Percentiles rank a stretch among this genome's conserved stretches.
These are phyloP conservation scores for Drosophila leonis DNA, from an alignment of 2,888 invertebrate species.

Conservation along the genomic window DNA sequence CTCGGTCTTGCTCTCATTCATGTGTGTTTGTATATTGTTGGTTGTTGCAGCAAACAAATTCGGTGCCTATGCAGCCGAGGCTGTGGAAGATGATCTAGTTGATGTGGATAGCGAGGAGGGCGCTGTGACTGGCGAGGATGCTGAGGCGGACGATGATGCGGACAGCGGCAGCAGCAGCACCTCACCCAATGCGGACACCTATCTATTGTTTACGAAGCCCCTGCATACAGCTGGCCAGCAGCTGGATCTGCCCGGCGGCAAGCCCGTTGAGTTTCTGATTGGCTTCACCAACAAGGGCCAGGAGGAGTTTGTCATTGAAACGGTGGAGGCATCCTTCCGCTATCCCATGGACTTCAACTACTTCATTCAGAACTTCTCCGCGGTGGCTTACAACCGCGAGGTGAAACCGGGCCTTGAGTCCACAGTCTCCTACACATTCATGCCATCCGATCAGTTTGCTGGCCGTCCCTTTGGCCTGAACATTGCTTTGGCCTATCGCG, in stretches of 20 bases:
- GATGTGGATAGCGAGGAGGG: constrained; percentile 83
- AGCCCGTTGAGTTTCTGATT: constrained; percentile 96
- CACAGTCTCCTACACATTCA: constrained; percentile 97
- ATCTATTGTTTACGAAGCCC: constrained; percentile 95
- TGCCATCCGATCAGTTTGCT: constrained; percentile 98
- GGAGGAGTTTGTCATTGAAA: constrained; percentile 95
- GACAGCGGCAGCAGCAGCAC: constrained; percentile 86
- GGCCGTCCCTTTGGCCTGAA: constrained; percentile 98
- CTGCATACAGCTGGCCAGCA: constrained; percentile 88
- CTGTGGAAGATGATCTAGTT: constrained; percentile 89
- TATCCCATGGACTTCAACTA: constrained; percentile 99
- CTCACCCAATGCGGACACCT: constrained; percentile 96
- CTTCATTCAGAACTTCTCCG: constrained; percentile 99
- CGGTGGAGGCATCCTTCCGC: constrained; percentile 98
- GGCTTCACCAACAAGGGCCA: constrained; percentile 98
- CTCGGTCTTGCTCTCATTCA: constrained; percentile 41
- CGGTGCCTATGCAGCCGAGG: constrained; percentile 85
- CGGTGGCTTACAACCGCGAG: constrained; percentile 93
- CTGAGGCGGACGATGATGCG: constrained; percentile 85
- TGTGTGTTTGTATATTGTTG: constrained; percentile 1
- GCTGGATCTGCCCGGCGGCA: constrained; percentile 92
- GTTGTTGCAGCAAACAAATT: constrained; percentile 86
- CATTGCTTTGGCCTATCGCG: constrained; percentile 96
- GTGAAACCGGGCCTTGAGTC: constrained; percentile 97
- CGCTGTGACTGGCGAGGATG: constrained; percentile 86